Percentiles rank a stretch among this genome's conserved stretches.
Evolutionary conservation across 2,113 vertebrate species (phyloP).

Genomic region (Peucedramus taeniatus): DNA sequence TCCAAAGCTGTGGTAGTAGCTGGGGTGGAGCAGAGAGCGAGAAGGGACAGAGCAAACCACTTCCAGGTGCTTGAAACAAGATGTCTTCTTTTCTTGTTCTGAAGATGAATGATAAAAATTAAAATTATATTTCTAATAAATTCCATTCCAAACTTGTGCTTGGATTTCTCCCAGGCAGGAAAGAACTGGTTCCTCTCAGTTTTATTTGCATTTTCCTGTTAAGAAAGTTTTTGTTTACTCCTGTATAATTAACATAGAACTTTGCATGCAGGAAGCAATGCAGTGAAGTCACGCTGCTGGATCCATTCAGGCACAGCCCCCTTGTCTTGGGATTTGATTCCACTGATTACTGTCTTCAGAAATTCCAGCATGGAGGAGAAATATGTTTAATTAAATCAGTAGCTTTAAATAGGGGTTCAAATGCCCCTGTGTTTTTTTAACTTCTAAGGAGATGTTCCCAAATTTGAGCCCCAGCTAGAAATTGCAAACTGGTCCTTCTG

Average conservation of each 20-base stretch:
- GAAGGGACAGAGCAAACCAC: constrained; percentile 82
- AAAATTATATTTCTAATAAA: not conserved
- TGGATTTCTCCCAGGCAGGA: not conserved
- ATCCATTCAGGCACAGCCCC: not conserved
- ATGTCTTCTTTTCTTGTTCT: constrained; percentile 62
- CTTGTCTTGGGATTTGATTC: not conserved
- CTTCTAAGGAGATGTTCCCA: not conserved
- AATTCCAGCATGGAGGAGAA: not conserved
- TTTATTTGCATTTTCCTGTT: not conserved
- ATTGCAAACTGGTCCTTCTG: not conserved
- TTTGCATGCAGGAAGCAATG: not conserved
- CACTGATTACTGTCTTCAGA: not conserved
- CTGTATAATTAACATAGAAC: not conserved
- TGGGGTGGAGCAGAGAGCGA: constrained; percentile 80
- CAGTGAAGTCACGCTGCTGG: not conserved
- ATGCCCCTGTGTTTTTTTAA: not conserved
- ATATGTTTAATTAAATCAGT: not conserved
- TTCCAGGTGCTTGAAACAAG: constrained; percentile 72
- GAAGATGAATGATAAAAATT: not conserved
- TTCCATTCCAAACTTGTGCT: not conserved
- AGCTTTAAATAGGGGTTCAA: not conserved
- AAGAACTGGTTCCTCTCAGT: not conserved
- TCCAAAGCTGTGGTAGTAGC: constrained; percentile 96
- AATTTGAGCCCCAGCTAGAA: not conserved
- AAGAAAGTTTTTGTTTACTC: not conserved